These are phyloP conservation scores for Heliconius cydno DNA, from an alignment of 2,888 invertebrate genomes.

Conservation along the genomic window DNA sequence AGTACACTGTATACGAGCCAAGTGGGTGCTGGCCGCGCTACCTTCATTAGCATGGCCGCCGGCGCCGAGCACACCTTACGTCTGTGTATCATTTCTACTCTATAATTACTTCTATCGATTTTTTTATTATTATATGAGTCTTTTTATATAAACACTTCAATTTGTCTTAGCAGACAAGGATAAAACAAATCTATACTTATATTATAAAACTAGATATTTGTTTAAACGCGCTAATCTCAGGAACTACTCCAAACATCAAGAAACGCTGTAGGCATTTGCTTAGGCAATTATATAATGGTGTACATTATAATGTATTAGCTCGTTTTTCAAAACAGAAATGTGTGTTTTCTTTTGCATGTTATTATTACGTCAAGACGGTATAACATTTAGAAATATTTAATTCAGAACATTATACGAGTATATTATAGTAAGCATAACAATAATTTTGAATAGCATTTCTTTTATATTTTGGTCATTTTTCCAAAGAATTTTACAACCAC, in stretches of 20 bases:
- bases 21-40: slow-evolving; percentile 2
- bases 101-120: slow-evolving; percentile 2
- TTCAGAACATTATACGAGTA: too few relatives aligned
- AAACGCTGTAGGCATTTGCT: too few relatives aligned
- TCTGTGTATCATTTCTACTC: slow-evolving; percentile 7
- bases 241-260: too few relatives aligned
- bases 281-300: neutral
- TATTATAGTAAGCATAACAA: neutral
- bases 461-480: neutral
- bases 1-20: neutral
- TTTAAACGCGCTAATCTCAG: too few relatives aligned
- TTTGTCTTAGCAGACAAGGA: neutral
- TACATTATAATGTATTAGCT: neutral
- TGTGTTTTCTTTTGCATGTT: neutral
- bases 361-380: neutral
- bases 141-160: neutral
- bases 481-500: neutral
- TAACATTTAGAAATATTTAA: neutral
- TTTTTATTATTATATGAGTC: neutral
- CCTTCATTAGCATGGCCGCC: slow-evolving; percentile 24
- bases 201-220: too few relatives aligned
- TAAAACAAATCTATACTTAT: too few relatives aligned
- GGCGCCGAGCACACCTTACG: slow-evolving; percentile 7
- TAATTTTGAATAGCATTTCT: neutral
- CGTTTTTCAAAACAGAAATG: too few relatives aligned